Base-by-base conservation (phyloP, 2,888 invertebrate genomes). In the Bugulina stolonifera region DNA sequence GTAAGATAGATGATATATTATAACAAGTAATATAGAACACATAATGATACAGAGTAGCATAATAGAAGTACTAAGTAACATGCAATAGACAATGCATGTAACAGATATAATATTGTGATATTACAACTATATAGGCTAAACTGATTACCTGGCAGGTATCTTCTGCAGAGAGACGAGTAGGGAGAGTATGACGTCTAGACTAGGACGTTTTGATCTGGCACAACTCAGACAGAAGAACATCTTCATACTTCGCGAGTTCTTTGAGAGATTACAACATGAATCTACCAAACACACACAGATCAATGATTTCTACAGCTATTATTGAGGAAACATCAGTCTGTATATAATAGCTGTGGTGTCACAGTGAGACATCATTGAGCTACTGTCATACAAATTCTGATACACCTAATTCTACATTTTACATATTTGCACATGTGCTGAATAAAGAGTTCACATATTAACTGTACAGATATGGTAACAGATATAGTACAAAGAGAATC, bases 191-290 rank as follows among this genome's bases (percentile, higher is more conserved):
- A 91, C 90, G 82, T 94, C 94, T 14, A 96, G 86, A 0, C 91
- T 87, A 0, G 93, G 93, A 71, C 96, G 88, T 74, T 92, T 89
- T 0, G 95, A 93, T 72, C 96, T 88, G 81, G 91, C 88, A 85
- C 97, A 98, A 78, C 91, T 89, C 0, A 92, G 91, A 81, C 97
- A 97, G 69, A 96, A 75, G 76, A 82, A 84, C 73, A 83, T 83
- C 23, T 43, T 27, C 23, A 18, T 43, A 43, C 10, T 43, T 43
- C 18, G 10, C 5, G 10, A 10, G 43, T 64, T 29, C 14, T 14
- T 32, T 5, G 29, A 29, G 10, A 64, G 27, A 5, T 25, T n/a
- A 34, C 64, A 29, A 34, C 64, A 64, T 27, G 5, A 29, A 64
- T 29, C 64, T 64, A 34, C 34, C n/a, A n/a, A n/a, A n/a, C n/a